Base-by-base conservation (phyloP, 2,888 invertebrate species). In the Eristalinus aeneus region DNA sequence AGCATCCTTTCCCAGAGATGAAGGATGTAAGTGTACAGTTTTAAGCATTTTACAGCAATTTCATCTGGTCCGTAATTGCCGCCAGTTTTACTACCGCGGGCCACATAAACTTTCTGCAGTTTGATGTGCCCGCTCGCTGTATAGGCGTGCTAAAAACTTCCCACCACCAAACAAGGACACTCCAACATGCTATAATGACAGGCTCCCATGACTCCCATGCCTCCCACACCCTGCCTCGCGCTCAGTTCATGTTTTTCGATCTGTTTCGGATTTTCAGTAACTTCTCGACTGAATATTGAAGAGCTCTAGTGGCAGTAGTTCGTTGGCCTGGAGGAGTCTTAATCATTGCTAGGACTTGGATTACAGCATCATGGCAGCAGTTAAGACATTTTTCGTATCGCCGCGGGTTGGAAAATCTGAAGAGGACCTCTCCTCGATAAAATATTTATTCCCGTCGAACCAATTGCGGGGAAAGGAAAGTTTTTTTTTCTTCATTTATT, bases 41-140 rank as follows among this genome's bases (percentile, higher is more conserved):
- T 72, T 58, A 72, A 72, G 23, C 71, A 78, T 78, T 78, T 78
- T 65, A 78, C 71, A 65, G 65, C 78, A 65, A 53, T 72, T 65
- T 78, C 78, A 78, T 64, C 71, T 78, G 78, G 46, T 78, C 16
- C 78, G 60, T 72, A 78, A 78, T 78, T 78, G 78, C 60, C 34
- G 39, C 0, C 71, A 78, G 71, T 71, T 78, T 78, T 78, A 78
- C 71, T 58, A 65, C 32, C 75, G 46, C 65, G n/a, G 20, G 54
- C 34, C 46, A 53, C 46, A 78, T 58, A 78, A 72, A 78, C 78
- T 72, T 56, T 56, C 56, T 56, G 22, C 56, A 56, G 56, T 56
- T 56, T 56, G 56, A 56, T 27, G 56, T 56, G 56, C 46, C 16
- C 46, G 16, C 16, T 8, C 16, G 16, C 46, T 8, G 16, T 6